Base-by-base conservation (phyloP, 2,888 invertebrate species). In the Tricholauxania praeusta region DNA sequence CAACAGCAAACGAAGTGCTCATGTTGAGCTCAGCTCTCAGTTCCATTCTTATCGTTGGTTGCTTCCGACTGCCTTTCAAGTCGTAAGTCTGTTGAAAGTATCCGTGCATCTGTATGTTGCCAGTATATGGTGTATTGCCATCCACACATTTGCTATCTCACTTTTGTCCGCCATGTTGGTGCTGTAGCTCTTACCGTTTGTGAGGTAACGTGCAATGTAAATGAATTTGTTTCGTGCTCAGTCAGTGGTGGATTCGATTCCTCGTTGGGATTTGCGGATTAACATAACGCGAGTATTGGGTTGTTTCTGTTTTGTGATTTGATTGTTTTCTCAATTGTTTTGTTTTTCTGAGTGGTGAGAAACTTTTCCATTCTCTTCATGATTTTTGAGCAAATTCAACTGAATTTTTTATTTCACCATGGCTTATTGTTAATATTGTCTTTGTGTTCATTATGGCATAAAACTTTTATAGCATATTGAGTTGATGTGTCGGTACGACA, bases 41-140 rank as follows among this genome's bases (percentile, higher is more conserved):
- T 19, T 62, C 68, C 68, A 55, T 17, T 64, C 53, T 47, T 48
- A 73, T 39, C 74, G 63, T 67, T 74, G 70, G 72, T 70, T 72
- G 71, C 63, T 62, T 72, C 49, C 76, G 47, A 60, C 75, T 71
- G 75, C 77, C 48, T n/a, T 51, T 49, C 28, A 48, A 22, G 63
- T 51, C 51, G 63, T 63, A 19, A 48, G 48, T 48, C 19, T 39
- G 17, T 12, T 17, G n/a, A 39, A 47, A 12, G 19, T 17, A 59
- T n/a, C 15, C 48, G 39, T 17, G n/a, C n/a, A n/a, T 10, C 47
- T 17, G 3, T 39, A 19, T 63, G 47, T 14, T 57, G n/a, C 57
- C n/a, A 57, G 12, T 57, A 82, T 57, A 22, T 57, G 5, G 17
- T 47, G 19, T 15, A 22, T 3, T 48, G 53, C 51, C 48, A 12